Evolutionary conservation across 2,797 vertebrate genomes (phyloP).

Genomic region (Accipiter fasciatus): DNA sequence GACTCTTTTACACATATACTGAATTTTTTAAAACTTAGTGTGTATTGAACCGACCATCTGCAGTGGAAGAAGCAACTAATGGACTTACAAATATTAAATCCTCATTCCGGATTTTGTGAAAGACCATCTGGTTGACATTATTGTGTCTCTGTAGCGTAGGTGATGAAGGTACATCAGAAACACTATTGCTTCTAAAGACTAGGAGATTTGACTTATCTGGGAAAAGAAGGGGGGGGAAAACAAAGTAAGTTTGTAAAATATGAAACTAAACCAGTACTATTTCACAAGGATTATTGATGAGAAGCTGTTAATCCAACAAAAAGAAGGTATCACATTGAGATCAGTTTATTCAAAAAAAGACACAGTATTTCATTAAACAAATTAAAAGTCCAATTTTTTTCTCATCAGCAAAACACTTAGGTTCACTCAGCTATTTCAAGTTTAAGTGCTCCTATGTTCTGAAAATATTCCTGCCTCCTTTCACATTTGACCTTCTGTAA

Average conservation of each 20-base stretch:
- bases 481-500: neutral
- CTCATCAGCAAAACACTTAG: neutral
- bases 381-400: neutral
- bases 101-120: constrained; percentile 97
- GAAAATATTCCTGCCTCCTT: neutral
- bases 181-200: constrained; percentile 86
- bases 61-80: neutral
- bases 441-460: neutral
- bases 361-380: neutral
- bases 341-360: neutral
- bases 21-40: neutral
- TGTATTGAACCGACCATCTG: neutral
- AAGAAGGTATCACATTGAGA: neutral
- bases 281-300: neutral
- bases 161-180: constrained; percentile 81
- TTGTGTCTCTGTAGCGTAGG: constrained; percentile 86
- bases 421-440: neutral
- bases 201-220: constrained; percentile 95
- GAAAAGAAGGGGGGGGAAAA: neutral
- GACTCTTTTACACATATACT: neutral
- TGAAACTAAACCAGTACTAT: neutral
- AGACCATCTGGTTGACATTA: constrained; percentile 95
- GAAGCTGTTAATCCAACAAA: neutral
- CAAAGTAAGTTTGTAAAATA: neutral
- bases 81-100: constrained; percentile 88